These are phyloP conservation scores for Hypothenemus hampei DNA, from an alignment of 1,140 invertebrate species.

Conservation along the genomic window DNA sequence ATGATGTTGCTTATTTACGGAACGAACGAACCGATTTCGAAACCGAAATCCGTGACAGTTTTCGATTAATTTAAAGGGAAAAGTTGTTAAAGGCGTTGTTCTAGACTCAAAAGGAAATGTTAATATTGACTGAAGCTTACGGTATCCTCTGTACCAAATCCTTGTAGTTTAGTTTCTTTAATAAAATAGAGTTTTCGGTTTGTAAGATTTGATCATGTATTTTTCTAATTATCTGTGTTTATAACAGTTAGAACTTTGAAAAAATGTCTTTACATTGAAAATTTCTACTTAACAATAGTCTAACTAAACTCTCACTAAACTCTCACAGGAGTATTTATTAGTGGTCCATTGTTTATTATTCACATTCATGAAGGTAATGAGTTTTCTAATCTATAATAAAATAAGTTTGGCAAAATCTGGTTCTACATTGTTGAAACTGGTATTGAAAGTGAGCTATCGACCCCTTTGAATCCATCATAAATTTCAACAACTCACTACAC, in stretches of 20 bases:
- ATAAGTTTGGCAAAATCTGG: too few species aligned
- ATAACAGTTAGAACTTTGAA: too few species aligned
- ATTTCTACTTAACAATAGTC: too few species aligned
- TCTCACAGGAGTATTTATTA: too few species aligned
- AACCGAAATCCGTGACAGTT: not conserved
- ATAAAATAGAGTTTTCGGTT: slow-evolving; percentile 1
- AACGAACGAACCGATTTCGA: not conserved
- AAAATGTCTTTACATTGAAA: too few species aligned
- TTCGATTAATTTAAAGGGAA: slow-evolving; percentile 10
- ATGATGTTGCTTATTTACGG: slow-evolving; percentile 1
- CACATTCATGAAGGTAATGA: too few species aligned
- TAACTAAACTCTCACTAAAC: too few species aligned
- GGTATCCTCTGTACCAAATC: not conserved
- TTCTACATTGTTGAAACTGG: too few species aligned
- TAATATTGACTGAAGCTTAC: slow-evolving; percentile 10
- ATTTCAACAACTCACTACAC: not conserved
- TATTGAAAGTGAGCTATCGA: too few species aligned
- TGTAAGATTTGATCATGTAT: too few species aligned
- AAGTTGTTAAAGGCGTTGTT: slow-evolving; percentile 10
- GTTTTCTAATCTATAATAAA: too few species aligned
- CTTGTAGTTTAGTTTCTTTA: not conserved
- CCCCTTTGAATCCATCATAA: not conserved
- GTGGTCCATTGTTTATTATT: too few species aligned
- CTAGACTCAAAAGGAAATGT: slow-evolving; percentile 11
- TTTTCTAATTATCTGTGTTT: slow-evolving; percentile 5